These are phyloP conservation scores for Kryphioiulus occultus DNA, from an alignment of 2,888 invertebrate genomes.

Conservation along the genomic window DNA sequence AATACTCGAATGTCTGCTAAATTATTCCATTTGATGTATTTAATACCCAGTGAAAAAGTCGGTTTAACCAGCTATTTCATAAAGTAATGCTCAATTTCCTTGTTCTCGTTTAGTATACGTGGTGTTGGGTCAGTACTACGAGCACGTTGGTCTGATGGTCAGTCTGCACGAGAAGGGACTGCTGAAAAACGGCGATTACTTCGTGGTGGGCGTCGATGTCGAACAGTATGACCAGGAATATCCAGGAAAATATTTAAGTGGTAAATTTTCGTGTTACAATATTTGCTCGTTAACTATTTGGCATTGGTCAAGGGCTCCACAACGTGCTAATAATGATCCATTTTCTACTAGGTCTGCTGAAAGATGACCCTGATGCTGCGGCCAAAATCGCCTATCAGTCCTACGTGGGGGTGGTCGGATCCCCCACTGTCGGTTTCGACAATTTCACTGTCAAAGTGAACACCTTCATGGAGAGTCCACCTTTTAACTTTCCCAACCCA, in stretches of 20 bases:
- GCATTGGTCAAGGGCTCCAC: too few relatives aligned
- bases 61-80: background rate
- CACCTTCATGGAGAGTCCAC: constrained; percentile 80
- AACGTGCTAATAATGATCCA: background rate
- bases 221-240: constrained; percentile 81
- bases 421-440: constrained; percentile 71
- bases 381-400: constrained; percentile 75
- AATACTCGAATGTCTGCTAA: too few relatives aligned
- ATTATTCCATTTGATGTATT: too few relatives aligned
- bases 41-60: too few relatives aligned
- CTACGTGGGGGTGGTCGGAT: constrained; percentile 81
- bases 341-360: constrained; percentile 68
- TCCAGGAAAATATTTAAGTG: constrained; percentile 81
- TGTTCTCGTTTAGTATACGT: constrained; percentile 77
- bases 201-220: constrained; percentile 89
- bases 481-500: constrained; percentile 88
- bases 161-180: constrained; percentile 83
- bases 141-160: constrained; percentile 89
- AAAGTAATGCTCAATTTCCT: background rate
- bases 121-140: constrained; percentile 86
- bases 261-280: constrained; percentile 57
- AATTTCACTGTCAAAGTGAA: constrained; percentile 80
- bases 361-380: constrained; percentile 67
- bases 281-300: too few relatives aligned
- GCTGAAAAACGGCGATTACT: constrained; percentile 87